Evolutionary conservation across 2,113 vertebrate species (phyloP), one percentile per base, ranked within the genome.

Genomic region (Burhinus oedicnemus): DNA sequence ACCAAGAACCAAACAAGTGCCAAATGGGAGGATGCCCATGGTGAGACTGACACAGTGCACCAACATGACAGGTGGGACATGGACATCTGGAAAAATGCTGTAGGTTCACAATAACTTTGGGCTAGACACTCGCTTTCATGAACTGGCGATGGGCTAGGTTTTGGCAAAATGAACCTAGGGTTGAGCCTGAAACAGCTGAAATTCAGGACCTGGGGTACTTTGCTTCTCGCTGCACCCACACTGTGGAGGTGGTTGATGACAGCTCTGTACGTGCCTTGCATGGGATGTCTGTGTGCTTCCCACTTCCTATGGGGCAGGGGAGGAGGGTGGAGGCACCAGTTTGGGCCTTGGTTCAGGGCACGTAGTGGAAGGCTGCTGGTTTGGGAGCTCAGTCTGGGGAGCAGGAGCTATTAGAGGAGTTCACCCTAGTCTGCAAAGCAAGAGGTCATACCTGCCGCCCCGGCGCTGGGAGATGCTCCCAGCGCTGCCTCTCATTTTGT

Each of bases 11-110:
- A 38, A 64, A 29, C 10, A 8, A 8, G 10, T 51, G 23, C 27
- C 8, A 1, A 8, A 5, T 1, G 34, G 42, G 32, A 38, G 64
- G 74, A 16, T 44, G 51, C 23, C 22, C 10, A 10, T 6, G 25
- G n/a, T 6, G 47, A 40, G 52, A 8, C 8, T 15, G 26, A 38
- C 1, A 0, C 2, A 8, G 49, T 44, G 30, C 38, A 47, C 18
- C 15, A 30, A 7, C 10, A 2, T 11, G 72, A 22, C 3, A 3
- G 0, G 2, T 22, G 49, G 34, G 32, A 38, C 4, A 1, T 6
- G 9, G 55, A 25, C 38, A 40, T 8, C 34, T n/a, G 29, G 58
- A 14, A 44, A 77, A 38, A 25, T 2, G 20, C 22, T 44, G n/a
- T 23, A 23, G 11, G 32, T 70, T 51, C 36, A 19, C 6, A 2